These are phyloP conservation scores for Platypus cylindrus DNA, from an alignment of 2,888 invertebrate genomes.

Conservation along the genomic window DNA sequence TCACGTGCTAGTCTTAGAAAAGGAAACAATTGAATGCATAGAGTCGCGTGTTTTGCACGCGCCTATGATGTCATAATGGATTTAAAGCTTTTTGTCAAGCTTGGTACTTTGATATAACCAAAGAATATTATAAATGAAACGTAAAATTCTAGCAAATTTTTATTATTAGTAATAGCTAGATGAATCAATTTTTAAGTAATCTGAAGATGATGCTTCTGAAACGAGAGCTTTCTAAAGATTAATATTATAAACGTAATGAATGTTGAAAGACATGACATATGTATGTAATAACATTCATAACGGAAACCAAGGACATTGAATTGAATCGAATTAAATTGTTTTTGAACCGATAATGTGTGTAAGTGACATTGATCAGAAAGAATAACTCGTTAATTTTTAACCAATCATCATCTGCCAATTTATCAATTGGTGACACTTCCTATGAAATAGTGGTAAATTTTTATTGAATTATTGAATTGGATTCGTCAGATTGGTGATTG, in stretches of 20 bases:
- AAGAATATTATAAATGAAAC: slow-evolving; percentile 27
- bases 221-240: too few relatives aligned
- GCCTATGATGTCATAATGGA: slow-evolving; percentile 26
- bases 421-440: slow-evolving; percentile 27
- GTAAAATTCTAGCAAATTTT: slow-evolving; percentile 18
- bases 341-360: too few relatives aligned
- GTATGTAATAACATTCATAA: too few relatives aligned
- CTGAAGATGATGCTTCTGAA: slow-evolving; percentile 2
- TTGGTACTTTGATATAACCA: slow-evolving; percentile 21
- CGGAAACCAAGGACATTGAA: too few relatives aligned
- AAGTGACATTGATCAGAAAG: slow-evolving; percentile 11
- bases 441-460: slow-evolving; percentile 26
- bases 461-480: slow-evolving; percentile 26
- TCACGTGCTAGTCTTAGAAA: slow-evolving; percentile 28
- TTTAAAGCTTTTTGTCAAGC: slow-evolving; percentile 12
- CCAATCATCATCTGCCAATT: slow-evolving; percentile 29
- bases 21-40: slow-evolving; percentile 29
- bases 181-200: slow-evolving; percentile 6
- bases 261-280: too few relatives aligned
- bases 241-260: too few relatives aligned
- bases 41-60: slow-evolving; percentile 26
- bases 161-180: slow-evolving; percentile 7
- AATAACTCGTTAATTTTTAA: slow-evolving; percentile 27
- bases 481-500: slow-evolving; percentile 26
- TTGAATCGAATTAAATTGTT: too few relatives aligned